Base-by-base conservation (phyloP, 2,113 vertebrate species). In the Suncus etruscus region DNA sequence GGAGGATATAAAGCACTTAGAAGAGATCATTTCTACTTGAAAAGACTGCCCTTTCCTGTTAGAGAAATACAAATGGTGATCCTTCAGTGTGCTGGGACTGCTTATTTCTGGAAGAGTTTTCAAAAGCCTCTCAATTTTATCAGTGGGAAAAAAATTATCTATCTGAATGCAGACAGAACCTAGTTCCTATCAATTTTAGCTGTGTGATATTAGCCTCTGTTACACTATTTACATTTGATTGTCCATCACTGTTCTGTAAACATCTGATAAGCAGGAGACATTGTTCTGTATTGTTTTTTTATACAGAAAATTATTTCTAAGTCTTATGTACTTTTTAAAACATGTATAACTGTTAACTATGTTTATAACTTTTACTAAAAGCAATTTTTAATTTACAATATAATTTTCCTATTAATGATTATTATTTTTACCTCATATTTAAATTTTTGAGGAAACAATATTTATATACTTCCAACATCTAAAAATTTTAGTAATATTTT, bases 11-110 rank as follows among this genome's bases (percentile, higher is more conserved):
- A 77, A 4, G 18, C 29, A 66, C n/a, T 87, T 74, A 87, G 3
- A 70, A 16, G 16, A 87, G 15, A 47, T 77, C 31, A 84, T 82
- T 87, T 86, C 61, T 70, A 39, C 25, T 80, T 83, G 76, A 74
- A 6, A 3, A 81, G 45, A 81, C 2, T 65, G 18, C 15, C 54
- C 50, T 90, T 93, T 69, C 10, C 25, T 89, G 10, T 89, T 73
- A 91, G 32, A 61, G 2, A 31, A 20, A 86, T 11, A 39, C 14
- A 2, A 22, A 4, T 4, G 27, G 69, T 65, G 58, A 83, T 81
- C 31, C 31, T 89, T 16, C 51, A 66, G 29, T 65, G 29, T 69
- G 3, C 11, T 54, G 20, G 1, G 11, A 31, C 27, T 74, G 1
- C 63, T 47, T 61, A 58, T 48, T 74, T 73, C 16, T 77, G 27